Evolutionary conservation across 2,797 vertebrate genomes (phyloP), one percentile per base, ranked within the genome.

Genomic region (Pipistrellus nathusii): DNA sequence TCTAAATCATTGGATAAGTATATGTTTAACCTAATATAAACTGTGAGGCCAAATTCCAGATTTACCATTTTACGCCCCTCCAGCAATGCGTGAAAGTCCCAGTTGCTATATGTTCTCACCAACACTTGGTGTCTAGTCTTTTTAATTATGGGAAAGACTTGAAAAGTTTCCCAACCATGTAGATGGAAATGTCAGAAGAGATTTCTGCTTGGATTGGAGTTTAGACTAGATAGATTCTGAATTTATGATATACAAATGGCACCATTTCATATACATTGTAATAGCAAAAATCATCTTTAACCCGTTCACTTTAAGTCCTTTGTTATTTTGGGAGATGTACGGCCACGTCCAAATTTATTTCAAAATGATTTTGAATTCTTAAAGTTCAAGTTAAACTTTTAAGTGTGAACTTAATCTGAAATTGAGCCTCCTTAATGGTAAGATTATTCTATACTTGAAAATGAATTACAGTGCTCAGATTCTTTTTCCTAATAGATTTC

Each of bases 1-100:
- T 92, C 87, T 94, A 51, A 76, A 66, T 94, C 87, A 86, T 76
- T 68, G 84, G 30, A 32, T 85, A 86, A 57, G 57, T 95, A 18
- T 55, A 75, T 94, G 57, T 94, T 94, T 95, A 95, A 88, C 62
- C 44, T 91, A 88, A 80, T 46, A 94, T 51, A 94, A 92, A 91
- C 57, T 72, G 80, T 83, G 78, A 95, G 66, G 75, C 72, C n/a
- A 80, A 93, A 91, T 86, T 95, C 59, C 32, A 82, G 35, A 62
- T 85, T 85, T 48, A 38, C 72, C 73, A 27, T 69, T 84, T 85
- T 87, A 59, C 4, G 83, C 69, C 78, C 75, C 18, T 25, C 78
- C 51, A 75, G 32, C 51, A 53, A 46, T 80, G 44, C 51, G 75
- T 55, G 57, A 69, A 89, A 83, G 13, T 51, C 59, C 57, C 75